phyloP scores from a whole-genome alignment of 2,888 invertebrate genomes.

The Gandaritis pyraliata region DNA sequence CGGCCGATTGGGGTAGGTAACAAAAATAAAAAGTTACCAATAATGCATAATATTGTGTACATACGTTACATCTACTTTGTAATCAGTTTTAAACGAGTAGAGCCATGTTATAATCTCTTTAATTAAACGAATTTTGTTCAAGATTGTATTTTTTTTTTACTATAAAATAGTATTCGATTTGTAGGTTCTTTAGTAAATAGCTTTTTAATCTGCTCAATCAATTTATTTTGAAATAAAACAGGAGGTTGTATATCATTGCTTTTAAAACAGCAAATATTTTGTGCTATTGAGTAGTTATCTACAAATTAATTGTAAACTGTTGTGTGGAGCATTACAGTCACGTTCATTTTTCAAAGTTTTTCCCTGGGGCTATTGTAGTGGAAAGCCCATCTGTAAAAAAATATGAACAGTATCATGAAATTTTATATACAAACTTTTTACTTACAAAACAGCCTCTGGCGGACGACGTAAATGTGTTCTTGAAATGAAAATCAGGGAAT shows the following conservation, averaged over 20 bases:
- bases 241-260: too few relatives aligned
- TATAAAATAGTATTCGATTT: too few relatives aligned
- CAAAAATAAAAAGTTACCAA: not conserved
- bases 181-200: too few relatives aligned
- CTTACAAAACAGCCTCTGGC: not conserved
- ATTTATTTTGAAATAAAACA: too few relatives aligned
- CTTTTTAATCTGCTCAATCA: too few relatives aligned
- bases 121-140: constrained; percentile 58
- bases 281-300: not conserved
- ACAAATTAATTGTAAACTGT: not conserved
- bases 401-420: not conserved
- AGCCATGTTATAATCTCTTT: constrained; percentile 49
- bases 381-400: constrained; percentile 60
- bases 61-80: constrained; percentile 21
- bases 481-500: too few relatives aligned
- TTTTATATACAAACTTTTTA: not conserved
- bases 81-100: constrained; percentile 35
- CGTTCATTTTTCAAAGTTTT: not conserved
- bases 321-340: constrained; percentile 44
- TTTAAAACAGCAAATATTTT: too few relatives aligned
- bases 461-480: too few relatives aligned
- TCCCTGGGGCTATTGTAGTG: constrained; percentile 35
- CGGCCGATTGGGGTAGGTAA: not conserved
- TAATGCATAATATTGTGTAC: constrained; percentile 21
- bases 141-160: constrained; percentile 44